Conservation (phyloP, 2,797 vertebrate genomes). For the Poecile montanus region DNA sequence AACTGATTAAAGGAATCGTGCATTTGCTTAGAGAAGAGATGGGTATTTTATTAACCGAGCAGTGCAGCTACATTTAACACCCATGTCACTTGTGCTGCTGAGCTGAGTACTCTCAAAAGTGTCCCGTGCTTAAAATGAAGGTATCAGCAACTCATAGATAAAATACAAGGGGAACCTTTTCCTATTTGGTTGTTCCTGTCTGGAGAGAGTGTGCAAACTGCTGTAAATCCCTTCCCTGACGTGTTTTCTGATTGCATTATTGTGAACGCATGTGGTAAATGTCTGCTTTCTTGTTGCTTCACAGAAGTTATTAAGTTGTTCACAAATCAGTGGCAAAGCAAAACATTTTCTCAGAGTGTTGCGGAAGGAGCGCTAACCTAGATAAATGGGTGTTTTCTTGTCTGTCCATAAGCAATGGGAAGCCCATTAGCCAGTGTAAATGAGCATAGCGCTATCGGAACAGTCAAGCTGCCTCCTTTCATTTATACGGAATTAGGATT, state of each 20-base stretch:
- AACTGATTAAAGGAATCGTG: neutral
- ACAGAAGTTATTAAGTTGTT: constrained; percentile 64
- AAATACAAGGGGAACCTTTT: constrained; percentile 29
- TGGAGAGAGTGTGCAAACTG: constrained; percentile 12
- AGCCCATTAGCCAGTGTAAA: constrained; percentile 46
- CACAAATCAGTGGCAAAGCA: constrained; percentile 48
- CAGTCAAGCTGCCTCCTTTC: neutral
- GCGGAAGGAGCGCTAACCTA: constrained; percentile 17
- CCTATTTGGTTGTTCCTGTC: constrained; percentile 33
- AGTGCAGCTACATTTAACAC: neutral
- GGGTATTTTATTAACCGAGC: constrained; percentile 25
- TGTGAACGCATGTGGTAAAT: constrained; percentile 45
- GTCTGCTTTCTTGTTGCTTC: constrained; percentile 43
- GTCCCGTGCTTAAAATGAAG: constrained; percentile 47
- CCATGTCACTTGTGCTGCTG: constrained; percentile 2
- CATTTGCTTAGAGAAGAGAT: neutral
- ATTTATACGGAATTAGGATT: neutral
- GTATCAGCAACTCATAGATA: constrained; percentile 22
- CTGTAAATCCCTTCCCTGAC: neutral
- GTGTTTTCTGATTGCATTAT: constrained; percentile 43
- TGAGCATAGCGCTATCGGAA: constrained; percentile 2
- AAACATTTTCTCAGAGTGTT: constrained; percentile 49
- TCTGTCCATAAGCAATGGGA: constrained; percentile 37
- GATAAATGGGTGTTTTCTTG: constrained; percentile 47
- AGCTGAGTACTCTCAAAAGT: neutral